Evolutionary conservation across 2,113 vertebrate genomes (phyloP), one percentile per base, ranked within the genome.

Genomic region (Myiozetetes cayanensis): DNA sequence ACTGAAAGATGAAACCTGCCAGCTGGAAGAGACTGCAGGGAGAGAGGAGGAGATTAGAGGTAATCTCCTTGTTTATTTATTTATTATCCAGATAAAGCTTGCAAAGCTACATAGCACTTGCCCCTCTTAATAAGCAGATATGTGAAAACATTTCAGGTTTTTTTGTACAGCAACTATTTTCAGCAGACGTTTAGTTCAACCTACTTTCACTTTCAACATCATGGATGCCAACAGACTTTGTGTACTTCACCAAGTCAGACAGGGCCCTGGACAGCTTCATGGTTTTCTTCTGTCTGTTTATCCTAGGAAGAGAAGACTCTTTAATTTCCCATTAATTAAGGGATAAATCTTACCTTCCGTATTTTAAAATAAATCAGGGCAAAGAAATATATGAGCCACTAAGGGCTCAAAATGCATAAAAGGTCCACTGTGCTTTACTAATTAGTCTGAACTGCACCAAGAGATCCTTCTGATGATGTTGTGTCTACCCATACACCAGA

Each of bases 181-280:
- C 44, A 66, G 37, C 19, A 89, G 73, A 37, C 14, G n/a, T 91
- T 33, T 39, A 50, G n/a, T 74, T 76, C 44, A 27, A 96, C 97
- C 93, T 97, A 99, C 99, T 98, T 98, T 99, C 99, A 21, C 97
- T 94, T 80, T 99, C 99, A 31, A 99, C 98, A 30, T 99, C 99
- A 4, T 98, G 98, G 55, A 97, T 97, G 81, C 99, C 99, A 77
- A 99, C 99, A 22, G 99, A 99, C 72, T 98, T 98, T 0, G 99
- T 99, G 97, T 99, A 99, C 85, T 99, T 99, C 90, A 99, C 99
- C 94, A 99, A 98, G 96, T 99, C 99, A 10, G 99, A 99, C 55
- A 99, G 98, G 8, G 99, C 99, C 63, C 99, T 98, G 17, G 99
- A 99, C 56, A 99, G 96, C 95, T 99, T 99, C 99, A 99, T 98